Base-by-base conservation (phyloP, 2,797 vertebrate genomes). In the Scolopax bukidnonensis region DNA sequence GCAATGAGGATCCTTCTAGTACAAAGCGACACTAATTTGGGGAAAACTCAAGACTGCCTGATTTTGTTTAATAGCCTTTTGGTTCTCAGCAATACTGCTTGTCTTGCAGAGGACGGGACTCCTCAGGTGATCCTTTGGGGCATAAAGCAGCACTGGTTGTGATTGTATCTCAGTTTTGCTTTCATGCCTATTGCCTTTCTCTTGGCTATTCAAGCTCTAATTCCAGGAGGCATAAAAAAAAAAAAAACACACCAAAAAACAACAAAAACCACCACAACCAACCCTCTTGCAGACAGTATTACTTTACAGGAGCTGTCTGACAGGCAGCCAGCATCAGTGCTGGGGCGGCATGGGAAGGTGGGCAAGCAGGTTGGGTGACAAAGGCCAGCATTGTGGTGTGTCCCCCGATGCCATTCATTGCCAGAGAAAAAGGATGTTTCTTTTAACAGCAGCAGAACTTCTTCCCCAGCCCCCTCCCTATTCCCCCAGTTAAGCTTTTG, bases 221-320 rank as follows among this genome's bases (percentile, higher is more conserved):
- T 83, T 33, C 64, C 65, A 73, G 82, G 17, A 75, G 61, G 19
- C 78, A 74, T 88, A 73, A 68, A 79, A 23, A 13, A 51, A 7
- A 41, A 41, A 16, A 41, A 16, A 41, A 41, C 16, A 16, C 16
- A 41, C 41, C 41, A 91, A 28, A 51, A 28, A 51, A 28, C 15
- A 6, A 14, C 14, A 9, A 51, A 27, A 51, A 51, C 16, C 45
- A 6, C 19, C 13, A 25, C 48, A 50, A 25, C 50, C 27, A 51
- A 7, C 3, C 8, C 47, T 88, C 28, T 7, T 15, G 47, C 84
- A 92, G 89, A 63, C 61, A 41, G 81, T 87, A 90, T 95, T 78
- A 48, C n/a, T 78, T 94, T 93, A 87, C 82, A 92, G 81, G 60
- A 64, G 68, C 54, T 85, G 77, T n/a, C 76, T 91, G 84, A 89